phyloP scores from a whole-genome alignment of 2,888 invertebrate species.

The Ametastegia equiseti region DNA sequence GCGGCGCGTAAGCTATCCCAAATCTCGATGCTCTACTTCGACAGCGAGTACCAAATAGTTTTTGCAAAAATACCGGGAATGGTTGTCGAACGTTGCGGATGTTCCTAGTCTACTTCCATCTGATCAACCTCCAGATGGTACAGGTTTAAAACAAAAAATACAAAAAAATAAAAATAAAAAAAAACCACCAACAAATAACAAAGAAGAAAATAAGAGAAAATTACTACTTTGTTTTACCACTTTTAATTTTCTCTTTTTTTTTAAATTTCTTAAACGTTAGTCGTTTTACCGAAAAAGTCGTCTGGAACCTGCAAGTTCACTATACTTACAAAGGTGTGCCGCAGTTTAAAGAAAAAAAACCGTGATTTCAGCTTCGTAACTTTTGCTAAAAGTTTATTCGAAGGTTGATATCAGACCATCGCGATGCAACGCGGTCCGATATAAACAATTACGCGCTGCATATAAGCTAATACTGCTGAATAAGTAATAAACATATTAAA shows the following conservation, averaged over 20 bases:
- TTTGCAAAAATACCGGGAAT: conserved; percentile 93
- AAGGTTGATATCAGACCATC: not conserved
- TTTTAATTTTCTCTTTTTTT: no score
- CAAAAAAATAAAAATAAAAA: conserved; percentile 5
- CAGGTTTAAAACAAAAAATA: not conserved
- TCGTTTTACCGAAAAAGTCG: no score
- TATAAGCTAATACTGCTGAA: not conserved
- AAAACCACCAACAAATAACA: not conserved
- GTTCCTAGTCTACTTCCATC: conserved; percentile 81
- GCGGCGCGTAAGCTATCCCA: conserved; percentile 92
- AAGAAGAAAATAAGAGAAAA: not conserved
- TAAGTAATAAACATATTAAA: not conserved
- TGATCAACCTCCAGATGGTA: not conserved
- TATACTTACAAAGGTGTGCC: no score
- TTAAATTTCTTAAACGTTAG: no score
- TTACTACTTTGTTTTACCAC: no score
- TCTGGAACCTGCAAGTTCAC: not conserved
- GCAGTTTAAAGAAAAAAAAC: no score
- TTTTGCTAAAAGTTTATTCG: no score
- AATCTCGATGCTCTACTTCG: conserved; percentile 95
- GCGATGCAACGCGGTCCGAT: not conserved
- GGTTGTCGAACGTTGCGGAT: conserved; percentile 96
- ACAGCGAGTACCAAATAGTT: conserved; percentile 91
- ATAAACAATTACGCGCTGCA: not conserved
- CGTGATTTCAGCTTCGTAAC: no score